A percentile compares a stretch with the other conserved stretches of the same genome.
Evolutionary conservation across 2,797 vertebrate genomes (phyloP).

Genomic region (Leuciscus waleckii): DNA sequence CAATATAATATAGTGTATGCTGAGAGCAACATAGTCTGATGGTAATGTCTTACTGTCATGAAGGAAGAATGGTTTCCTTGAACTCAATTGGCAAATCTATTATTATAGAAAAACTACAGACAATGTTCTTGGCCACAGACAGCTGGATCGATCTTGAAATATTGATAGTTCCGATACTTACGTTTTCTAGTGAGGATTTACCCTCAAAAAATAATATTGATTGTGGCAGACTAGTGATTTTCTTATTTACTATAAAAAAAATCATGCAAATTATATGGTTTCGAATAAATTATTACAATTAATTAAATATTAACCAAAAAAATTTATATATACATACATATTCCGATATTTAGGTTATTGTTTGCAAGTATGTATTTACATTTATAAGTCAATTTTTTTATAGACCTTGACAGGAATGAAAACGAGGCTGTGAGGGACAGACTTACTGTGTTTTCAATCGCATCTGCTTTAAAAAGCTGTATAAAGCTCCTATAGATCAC

Average conservation of each 20-base stretch:
- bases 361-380: no score
- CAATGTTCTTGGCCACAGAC: neutral
- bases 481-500: no score
- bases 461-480: no score
- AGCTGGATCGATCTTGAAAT: neutral
- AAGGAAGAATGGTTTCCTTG: constrained; percentile 3
- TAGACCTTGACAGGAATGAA: no score
- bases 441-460: no score
- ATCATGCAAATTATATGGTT: neutral
- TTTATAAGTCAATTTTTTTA: no score
- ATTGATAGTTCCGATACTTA: neutral
- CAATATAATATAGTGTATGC: constrained; percentile 3
- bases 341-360: no score
- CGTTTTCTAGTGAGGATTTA: neutral
- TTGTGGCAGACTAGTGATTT: neutral
- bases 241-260: neutral
- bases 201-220: neutral
- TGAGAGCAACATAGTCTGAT: constrained; percentile 8
- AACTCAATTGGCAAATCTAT: constrained; percentile 17
- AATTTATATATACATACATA: no score
- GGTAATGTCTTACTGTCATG: neutral
- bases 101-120: neutral
- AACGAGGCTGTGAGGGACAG: no score
- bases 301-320: no score
- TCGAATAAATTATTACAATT: neutral